Conservation (phyloP, 1,140 invertebrate species). For the Pemphigus obesinymphae region DNA sequence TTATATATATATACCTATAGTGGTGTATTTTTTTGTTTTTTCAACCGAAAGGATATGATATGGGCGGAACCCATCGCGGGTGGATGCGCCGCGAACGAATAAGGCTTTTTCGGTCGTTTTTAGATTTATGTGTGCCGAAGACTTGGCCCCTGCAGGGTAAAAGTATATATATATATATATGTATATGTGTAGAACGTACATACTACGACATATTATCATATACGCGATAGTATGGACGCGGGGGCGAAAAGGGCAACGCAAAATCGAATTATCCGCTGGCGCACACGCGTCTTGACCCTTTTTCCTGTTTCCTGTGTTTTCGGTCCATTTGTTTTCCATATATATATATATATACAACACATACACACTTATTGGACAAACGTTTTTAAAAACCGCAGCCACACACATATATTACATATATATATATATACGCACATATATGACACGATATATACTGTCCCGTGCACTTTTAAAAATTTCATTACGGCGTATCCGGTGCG, state of each 20-base stretch:
- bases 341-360: too few relatives aligned
- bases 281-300: constrained; percentile 11
- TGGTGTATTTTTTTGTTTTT: background rate
- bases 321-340: constrained; percentile 38
- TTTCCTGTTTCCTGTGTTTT: constrained; percentile 31
- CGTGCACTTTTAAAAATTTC: constrained; percentile 36
- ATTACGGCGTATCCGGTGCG: constrained; percentile 24
- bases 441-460: background rate
- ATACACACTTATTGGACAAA: background rate
- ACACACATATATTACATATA: background rate
- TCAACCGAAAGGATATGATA: background rate
- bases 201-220: too few relatives aligned
- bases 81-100: background rate
- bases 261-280: constrained; percentile 28
- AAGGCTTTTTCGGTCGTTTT: constrained; percentile 5
- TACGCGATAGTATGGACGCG: background rate
- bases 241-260: background rate
- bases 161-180: too few relatives aligned
- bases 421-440: background rate
- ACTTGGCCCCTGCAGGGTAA: background rate
- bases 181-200: too few relatives aligned
- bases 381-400: constrained; percentile 21
- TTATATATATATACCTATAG: background rate
- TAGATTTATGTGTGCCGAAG: background rate
- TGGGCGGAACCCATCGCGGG: background rate